phyloP scores from a whole-genome alignment of 2,113 vertebrate genomes.

The Menura novaehollandiae region DNA sequence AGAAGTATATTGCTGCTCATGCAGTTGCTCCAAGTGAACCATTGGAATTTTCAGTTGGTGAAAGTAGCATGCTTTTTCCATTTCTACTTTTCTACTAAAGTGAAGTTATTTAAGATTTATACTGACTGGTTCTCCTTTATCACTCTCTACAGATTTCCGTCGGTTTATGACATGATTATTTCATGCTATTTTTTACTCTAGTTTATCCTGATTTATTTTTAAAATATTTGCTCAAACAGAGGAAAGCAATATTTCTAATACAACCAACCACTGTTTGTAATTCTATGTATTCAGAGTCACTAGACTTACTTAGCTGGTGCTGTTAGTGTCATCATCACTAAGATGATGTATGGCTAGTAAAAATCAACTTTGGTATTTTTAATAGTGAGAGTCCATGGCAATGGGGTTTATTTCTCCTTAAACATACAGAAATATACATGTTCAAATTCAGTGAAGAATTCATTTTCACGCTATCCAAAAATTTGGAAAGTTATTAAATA shows the following conservation, averaged over 20 bases:
- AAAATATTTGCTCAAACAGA: neutral
- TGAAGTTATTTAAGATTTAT: neutral
- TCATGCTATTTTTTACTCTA: neutral
- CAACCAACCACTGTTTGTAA: neutral
- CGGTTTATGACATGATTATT: neutral
- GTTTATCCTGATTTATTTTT: neutral
- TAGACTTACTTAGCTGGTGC: neutral
- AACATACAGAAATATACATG: neutral
- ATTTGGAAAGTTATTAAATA: neutral
- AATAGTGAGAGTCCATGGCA: neutral
- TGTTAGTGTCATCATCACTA: neutral
- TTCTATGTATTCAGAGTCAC: neutral
- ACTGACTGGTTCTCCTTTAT: neutral
- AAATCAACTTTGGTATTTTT: neutral
- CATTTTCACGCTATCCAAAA: neutral
- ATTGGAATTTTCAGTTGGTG: neutral
- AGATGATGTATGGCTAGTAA: neutral
- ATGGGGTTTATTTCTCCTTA: neutral
- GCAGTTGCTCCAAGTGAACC: neutral
- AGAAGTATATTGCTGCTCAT: neutral
- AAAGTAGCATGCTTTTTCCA: neutral
- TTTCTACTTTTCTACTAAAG: neutral
- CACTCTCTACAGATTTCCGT: neutral
- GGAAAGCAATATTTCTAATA: neutral
- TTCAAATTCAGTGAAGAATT: neutral